Conservation (phyloP, 2,888 invertebrate species). For the Perdita meconis region DNA sequence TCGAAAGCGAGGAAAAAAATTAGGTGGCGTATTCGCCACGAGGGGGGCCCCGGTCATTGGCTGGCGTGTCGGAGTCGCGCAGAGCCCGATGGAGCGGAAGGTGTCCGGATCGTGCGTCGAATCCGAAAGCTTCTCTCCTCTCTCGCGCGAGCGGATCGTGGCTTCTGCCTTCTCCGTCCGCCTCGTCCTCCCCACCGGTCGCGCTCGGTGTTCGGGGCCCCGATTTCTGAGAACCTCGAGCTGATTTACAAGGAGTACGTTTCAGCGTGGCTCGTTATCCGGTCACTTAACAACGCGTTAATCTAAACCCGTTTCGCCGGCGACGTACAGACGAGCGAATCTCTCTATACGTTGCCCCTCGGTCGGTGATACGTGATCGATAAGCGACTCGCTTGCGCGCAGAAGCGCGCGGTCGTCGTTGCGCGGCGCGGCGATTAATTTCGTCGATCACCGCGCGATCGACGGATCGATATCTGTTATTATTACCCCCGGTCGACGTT, state of each 20-base stretch:
- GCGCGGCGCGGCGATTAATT: slow-evolving; percentile 26
- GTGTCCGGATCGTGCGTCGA: slow-evolving; percentile 78
- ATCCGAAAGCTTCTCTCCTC: slow-evolving; percentile 77
- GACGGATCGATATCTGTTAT: slow-evolving; percentile 14
- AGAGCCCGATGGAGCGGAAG: slow-evolving; percentile 78
- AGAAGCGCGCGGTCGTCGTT: slow-evolving; percentile 6
- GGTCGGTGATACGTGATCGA: slow-evolving; percentile 18
- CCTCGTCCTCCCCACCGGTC: slow-evolving; percentile 9
- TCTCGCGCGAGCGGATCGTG: slow-evolving; percentile 53
- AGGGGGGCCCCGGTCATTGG: slow-evolving; percentile 53
- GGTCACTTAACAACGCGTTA: slow-evolving; percentile 56
- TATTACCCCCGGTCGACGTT: neutral
- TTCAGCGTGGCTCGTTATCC: slow-evolving; percentile 45
- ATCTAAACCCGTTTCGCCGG: slow-evolving; percentile 44
- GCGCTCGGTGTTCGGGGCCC: slow-evolving; percentile 44
- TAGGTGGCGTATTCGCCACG: slow-evolving; percentile 66
- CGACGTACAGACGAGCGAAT: slow-evolving; percentile 1
- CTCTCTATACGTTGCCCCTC: slow-evolving; percentile 38
- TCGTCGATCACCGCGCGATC: slow-evolving; percentile 11
- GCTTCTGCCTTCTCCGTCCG: slow-evolving; percentile 37
- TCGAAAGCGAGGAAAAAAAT: slow-evolving; percentile 68
- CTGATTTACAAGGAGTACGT: slow-evolving; percentile 65
- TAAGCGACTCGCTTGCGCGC: neutral
- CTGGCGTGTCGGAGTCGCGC: slow-evolving; percentile 42
- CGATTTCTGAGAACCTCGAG: slow-evolving; percentile 63